Conservation (phyloP, 2,888 invertebrate genomes). For the Asteroscopus sphinx region DNA sequence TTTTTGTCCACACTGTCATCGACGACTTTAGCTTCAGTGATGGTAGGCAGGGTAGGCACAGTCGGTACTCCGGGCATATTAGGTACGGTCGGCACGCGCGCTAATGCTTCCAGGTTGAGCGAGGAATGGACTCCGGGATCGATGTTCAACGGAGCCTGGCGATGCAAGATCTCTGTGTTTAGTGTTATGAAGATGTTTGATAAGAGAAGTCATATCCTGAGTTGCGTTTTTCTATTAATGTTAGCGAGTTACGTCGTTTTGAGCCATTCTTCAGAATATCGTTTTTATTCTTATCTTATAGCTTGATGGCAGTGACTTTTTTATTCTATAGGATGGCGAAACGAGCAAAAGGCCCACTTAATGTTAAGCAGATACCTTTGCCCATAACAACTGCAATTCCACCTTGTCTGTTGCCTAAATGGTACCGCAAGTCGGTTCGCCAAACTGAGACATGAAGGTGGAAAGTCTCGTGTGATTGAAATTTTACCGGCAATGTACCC, state of each 20-base stretch:
- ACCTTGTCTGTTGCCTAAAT: too few species aligned
- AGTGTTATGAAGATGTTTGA: conserved; percentile 30
- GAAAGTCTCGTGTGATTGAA: too few species aligned
- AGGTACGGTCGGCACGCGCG: conserved; percentile 90
- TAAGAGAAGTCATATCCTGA: conserved; percentile 29
- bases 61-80: conserved; percentile 95
- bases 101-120: conserved; percentile 93
- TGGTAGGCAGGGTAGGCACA: conserved; percentile 96
- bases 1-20: conserved; percentile 88
- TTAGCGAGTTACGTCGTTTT: background rate
- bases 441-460: too few species aligned
- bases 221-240: conserved; percentile 10
- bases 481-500: too few species aligned
- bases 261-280: background rate
- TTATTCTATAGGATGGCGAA: too few species aligned
- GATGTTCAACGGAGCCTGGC: conserved; percentile 93
- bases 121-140: conserved; percentile 98
- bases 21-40: conserved; percentile 94
- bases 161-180: conserved; percentile 62
- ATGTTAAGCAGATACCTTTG: too few species aligned
- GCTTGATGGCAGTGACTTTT: too few species aligned
- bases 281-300: too few species aligned
- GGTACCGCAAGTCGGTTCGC: too few species aligned
- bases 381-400: too few species aligned
- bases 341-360: too few species aligned